Conservation (phyloP, 2,888 invertebrate species). For the Meta bourneti region DNA sequence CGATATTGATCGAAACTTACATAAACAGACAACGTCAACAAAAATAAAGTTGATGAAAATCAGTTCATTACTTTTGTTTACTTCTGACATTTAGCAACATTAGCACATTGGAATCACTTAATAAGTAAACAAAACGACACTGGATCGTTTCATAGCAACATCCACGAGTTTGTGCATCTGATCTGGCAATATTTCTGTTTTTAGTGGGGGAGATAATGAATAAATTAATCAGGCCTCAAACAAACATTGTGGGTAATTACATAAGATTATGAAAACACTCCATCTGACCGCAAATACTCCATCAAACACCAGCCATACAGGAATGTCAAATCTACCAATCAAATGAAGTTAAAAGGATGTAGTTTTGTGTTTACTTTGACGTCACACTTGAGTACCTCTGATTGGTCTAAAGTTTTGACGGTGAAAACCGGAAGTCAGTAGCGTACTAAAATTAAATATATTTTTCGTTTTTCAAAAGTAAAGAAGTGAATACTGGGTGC, state of each 20-base stretch:
- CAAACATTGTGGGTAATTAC: not conserved
- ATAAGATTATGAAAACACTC: constrained; percentile 32
- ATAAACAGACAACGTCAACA: not conserved
- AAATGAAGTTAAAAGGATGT: constrained; percentile 31
- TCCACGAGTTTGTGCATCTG: too few species aligned
- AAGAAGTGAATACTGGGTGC: too few species aligned
- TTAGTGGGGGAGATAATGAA: too few species aligned
- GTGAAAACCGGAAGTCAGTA: not conserved
- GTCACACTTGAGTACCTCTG: constrained; percentile 20
- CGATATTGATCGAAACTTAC: not conserved
- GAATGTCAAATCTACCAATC: constrained; percentile 68
- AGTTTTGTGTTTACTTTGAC: constrained; percentile 72
- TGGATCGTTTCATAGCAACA: not conserved
- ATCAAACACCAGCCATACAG: constrained; percentile 55
- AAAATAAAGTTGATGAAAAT: not conserved
- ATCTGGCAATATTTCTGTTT: too few species aligned
- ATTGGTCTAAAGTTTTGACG: constrained; percentile 53
- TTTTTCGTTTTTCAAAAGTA: too few species aligned
- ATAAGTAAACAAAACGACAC: not conserved
- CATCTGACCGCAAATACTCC: constrained; percentile 67
- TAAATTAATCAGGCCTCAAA: not conserved
- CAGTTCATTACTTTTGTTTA: not conserved
- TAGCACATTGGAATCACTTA: not conserved
- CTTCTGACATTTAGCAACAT: not conserved
- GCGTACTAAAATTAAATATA: too few species aligned